Evolutionary conservation across 2,797 vertebrate genomes (phyloP).

Genomic region (Myripristis jacobus): DNA sequence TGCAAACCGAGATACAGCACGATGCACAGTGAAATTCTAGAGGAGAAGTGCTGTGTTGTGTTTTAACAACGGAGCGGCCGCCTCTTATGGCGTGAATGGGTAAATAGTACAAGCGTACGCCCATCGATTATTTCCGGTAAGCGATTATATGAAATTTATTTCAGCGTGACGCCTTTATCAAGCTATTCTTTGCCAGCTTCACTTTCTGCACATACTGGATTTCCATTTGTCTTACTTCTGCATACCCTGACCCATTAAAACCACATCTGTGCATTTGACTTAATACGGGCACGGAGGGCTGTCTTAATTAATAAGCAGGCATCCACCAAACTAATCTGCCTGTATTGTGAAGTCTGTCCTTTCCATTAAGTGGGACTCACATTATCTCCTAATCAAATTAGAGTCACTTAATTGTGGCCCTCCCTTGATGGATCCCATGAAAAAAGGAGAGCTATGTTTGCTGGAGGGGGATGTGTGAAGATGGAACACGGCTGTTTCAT

Average conservation of each 20-base stretch:
- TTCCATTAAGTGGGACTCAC: slow-evolving; percentile 83
- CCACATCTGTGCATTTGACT: slow-evolving; percentile 71
- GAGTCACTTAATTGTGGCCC: slow-evolving; percentile 82
- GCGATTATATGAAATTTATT: slow-evolving; percentile 8
- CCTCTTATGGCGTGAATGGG: not conserved
- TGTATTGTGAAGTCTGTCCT: slow-evolving; percentile 84
- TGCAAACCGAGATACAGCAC: slow-evolving; percentile 28
- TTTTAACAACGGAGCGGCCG: slow-evolving; percentile 40
- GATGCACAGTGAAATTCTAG: slow-evolving; percentile 20
- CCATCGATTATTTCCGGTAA: not conserved
- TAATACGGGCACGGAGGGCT: slow-evolving; percentile 70
- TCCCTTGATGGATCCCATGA: slow-evolving; percentile 77
- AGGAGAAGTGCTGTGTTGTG: slow-evolving; percentile 21
- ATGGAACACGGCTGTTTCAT: slow-evolving; percentile 75
- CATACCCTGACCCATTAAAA: slow-evolving; percentile 69
- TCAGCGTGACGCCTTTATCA: not conserved
- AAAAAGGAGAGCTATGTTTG: slow-evolving; percentile 65
- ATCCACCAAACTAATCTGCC: slow-evolving; percentile 82
- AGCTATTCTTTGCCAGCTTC: not conserved
- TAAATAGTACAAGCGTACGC: slow-evolving; percentile 9
- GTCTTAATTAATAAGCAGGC: slow-evolving; percentile 84
- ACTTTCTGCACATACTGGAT: slow-evolving; percentile 9
- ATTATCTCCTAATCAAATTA: slow-evolving; percentile 86
- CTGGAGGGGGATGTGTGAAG: slow-evolving; percentile 65
- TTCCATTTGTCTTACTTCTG: slow-evolving; percentile 53